Evolutionary conservation across 2,888 invertebrate species (phyloP), one percentile per base, ranked within the genome.

Genomic region (Caenorhabditis zanzibari): DNA sequence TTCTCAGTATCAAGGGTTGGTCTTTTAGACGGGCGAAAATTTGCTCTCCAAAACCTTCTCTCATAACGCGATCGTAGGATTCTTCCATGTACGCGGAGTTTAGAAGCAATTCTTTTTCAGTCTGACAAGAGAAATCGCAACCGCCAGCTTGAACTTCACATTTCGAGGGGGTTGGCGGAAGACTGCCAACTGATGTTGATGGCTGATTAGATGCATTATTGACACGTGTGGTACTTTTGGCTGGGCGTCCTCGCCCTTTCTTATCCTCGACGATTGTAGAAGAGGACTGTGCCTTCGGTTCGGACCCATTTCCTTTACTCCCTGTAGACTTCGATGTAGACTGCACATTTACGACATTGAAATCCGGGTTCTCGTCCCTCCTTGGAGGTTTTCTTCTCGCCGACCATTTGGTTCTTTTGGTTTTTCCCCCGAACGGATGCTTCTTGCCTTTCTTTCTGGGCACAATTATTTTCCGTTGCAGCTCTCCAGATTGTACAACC

Each of bases 1-100:
- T 77, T 19, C 28, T 61, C 1, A 77, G 35, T 1, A 77, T 32
- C 61, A 63, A 10, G 3, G 77, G 77, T 19, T 71, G 69, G 16
- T 61, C 63, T 0, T 44, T 41, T 6, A 77, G 41, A 10, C 77
- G 24, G 2, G 22, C 22, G 5, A 35, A 7, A 9, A 77, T 49
- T 14, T 54, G 77, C 1, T 69, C 61, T 10, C 63, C 54, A 1
- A 69, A 38, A 2, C 22, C 28, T 26, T 52, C 52, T 6, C 38
- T 22, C 12, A 61, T 38, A 1, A 69, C 28, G 16, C 52, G 16
- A 44, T 77, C 59, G 35, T 52, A 69, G 3, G 58, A 16, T 14
- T 77, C 77, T 12, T 52, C 38, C 7, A 71, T 26, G 38, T 52
- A 71, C 0, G 52, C 47, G 6, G 71, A 69, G 22, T 61, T 61